Percentiles rank a stretch among this genome's conserved stretches.
phyloP scores from a whole-genome alignment of 2,888 invertebrate genomes.

The Oligia fasciuncula region DNA sequence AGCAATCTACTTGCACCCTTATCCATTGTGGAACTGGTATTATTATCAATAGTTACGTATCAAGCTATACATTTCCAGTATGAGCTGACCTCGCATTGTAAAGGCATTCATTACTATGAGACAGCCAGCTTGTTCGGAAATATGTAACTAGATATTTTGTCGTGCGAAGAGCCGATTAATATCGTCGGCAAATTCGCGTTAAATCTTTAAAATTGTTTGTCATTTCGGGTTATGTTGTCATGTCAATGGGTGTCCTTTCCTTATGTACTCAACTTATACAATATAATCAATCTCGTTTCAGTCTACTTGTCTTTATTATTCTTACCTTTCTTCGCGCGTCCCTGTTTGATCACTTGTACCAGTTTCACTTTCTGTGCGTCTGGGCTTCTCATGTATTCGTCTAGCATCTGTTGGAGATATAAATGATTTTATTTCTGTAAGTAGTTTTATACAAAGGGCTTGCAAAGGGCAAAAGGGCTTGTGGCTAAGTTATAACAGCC shows the following conservation, averaged over 20 bases:
- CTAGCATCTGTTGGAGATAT: constrained; percentile 78
- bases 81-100: background rate
- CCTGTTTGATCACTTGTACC: constrained; percentile 83
- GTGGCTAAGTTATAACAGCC: too few species aligned
- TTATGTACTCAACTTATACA: constrained; percentile 10
- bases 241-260: constrained; percentile 22
- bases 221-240: constrained; percentile 2
- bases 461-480: too few species aligned
- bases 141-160: background rate
- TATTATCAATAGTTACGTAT: background rate
- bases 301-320: constrained; percentile 67
- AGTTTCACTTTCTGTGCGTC: constrained; percentile 82
- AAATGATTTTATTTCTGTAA: background rate
- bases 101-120: background rate
- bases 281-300: constrained; percentile 48
- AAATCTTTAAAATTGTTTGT: constrained; percentile 22
- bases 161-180: background rate
- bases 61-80: background rate
- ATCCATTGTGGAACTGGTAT: background rate
- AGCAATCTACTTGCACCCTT: constrained; percentile 16
- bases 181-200: background rate
- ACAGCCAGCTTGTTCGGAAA: background rate
- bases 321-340: constrained; percentile 75
- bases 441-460: background rate
- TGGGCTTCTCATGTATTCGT: constrained; percentile 80